A percentile compares a stretch with the other conserved stretches of the same genome.
These are phyloP conservation scores for Oryzias celebensis DNA, from an alignment of 2,113 vertebrate species.

Conservation along the genomic window DNA sequence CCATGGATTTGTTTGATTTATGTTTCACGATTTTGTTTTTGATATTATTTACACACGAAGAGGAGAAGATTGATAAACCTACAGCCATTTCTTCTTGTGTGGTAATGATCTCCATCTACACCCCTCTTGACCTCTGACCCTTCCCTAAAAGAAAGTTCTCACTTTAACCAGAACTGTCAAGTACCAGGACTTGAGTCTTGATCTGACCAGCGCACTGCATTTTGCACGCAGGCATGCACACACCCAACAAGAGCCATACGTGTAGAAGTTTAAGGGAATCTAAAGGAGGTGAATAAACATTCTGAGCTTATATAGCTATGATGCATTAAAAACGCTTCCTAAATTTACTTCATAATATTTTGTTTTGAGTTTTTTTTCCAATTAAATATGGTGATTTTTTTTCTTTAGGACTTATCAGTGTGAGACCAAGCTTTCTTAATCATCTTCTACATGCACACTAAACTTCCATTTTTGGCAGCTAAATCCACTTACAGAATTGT, in stretches of 20 bases:
- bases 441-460: background rate
- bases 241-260: background rate
- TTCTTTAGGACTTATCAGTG: background rate
- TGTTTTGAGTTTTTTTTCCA: background rate
- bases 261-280: background rate
- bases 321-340: too few species aligned
- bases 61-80: slow-evolving; percentile 26
- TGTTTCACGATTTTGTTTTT: slow-evolving; percentile 26
- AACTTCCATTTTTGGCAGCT: too few species aligned
- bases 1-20: slow-evolving; percentile 29
- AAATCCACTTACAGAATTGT: too few species aligned
- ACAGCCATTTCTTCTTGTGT: slow-evolving; percentile 52
- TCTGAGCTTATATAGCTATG: too few species aligned
- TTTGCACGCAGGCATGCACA: slow-evolving; percentile 9
- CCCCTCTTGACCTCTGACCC: slow-evolving; percentile 60
- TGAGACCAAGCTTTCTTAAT: background rate
- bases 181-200: slow-evolving; percentile 43
- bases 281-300: background rate
- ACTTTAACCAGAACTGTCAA: slow-evolving; percentile 64
- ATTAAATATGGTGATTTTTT: too few species aligned
- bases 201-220: background rate
- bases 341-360: background rate
- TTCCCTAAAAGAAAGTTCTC: slow-evolving; percentile 42
- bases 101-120: slow-evolving; percentile 53
- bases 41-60: slow-evolving; percentile 45